Evolutionary conservation across 2,888 invertebrate species (phyloP).

Genomic region (Phalera bucephala): DNA sequence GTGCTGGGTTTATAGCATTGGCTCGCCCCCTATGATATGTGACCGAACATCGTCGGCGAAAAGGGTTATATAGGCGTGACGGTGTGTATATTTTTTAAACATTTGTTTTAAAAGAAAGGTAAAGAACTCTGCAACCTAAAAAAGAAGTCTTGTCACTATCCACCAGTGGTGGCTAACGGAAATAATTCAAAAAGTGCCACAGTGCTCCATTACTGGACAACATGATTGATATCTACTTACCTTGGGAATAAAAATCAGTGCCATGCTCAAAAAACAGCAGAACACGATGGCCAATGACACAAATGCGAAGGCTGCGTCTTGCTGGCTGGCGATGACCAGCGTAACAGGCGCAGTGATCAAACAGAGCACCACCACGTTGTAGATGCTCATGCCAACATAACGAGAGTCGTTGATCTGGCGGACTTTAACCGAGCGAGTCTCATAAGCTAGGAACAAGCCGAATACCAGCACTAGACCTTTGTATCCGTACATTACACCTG

Average conservation of each 20-base stretch:
- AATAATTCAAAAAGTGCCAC: too few species aligned
- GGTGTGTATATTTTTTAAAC: too few species aligned
- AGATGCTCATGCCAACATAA: conserved; percentile 99
- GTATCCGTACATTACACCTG: conserved; percentile 97
- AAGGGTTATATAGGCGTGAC: too few species aligned
- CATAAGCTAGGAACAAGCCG: conserved; percentile 98
- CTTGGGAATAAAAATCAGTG: conserved; percentile 99
- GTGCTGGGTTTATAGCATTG: too few species aligned
- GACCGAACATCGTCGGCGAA: too few species aligned
- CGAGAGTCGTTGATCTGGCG: conserved; percentile 99
- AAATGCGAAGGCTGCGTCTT: conserved; percentile 98
- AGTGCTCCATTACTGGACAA: too few species aligned
- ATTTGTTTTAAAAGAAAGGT: too few species aligned
- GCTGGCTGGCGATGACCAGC: conserved; percentile 98
- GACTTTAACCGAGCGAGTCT: conserved; percentile 98
- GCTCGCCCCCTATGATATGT: too few species aligned
- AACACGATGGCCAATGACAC: conserved; percentile 98
- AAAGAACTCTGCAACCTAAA: too few species aligned
- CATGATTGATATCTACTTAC: too few species aligned
- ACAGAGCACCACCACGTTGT: conserved; percentile 99
- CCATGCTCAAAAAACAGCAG: conserved; percentile 99
- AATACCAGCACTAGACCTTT: conserved; percentile 98
- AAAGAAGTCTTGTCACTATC: too few species aligned
- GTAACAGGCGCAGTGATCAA: conserved; percentile 99
- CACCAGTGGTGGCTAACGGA: too few species aligned